Conservation (phyloP, 2,113 vertebrate genomes). For the Daphoenositta chrysoptera region DNA sequence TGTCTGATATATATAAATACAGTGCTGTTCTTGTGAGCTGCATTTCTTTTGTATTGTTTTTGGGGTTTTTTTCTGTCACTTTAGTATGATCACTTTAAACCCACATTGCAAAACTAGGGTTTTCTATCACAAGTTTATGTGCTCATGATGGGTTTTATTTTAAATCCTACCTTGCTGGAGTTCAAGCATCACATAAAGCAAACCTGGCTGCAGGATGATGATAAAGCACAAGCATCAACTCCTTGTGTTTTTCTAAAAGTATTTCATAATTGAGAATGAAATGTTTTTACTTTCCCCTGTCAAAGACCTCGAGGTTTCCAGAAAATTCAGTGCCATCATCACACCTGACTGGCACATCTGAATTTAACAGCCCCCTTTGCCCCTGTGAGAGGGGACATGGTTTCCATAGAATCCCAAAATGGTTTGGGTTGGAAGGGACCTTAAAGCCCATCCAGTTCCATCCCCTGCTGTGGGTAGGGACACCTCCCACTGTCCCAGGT, state of each 20-base stretch:
- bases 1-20: neutral
- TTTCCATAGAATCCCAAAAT: neutral
- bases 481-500: neutral
- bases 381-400: fast-evolving
- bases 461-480: neutral
- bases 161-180: constrained; percentile 35
- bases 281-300: neutral
- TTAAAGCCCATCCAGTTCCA: neutral
- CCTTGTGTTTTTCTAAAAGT: neutral
- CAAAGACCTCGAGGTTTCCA: neutral
- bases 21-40: neutral
- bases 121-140: neutral
- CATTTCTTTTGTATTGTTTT: neutral
- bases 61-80: neutral
- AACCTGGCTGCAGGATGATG: neutral
- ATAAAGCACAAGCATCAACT: neutral
- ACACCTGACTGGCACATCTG: neutral
- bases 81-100: neutral
- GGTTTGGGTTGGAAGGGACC: neutral
- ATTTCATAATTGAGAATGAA: neutral
- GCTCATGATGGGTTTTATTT: constrained; percentile 2
- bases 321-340: neutral
- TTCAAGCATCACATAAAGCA: neutral
- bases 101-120: neutral
- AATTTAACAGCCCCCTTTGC: neutral